Evolutionary conservation across 1,140 invertebrate species (phyloP).

Genomic region (Listronotus bonariensis): DNA sequence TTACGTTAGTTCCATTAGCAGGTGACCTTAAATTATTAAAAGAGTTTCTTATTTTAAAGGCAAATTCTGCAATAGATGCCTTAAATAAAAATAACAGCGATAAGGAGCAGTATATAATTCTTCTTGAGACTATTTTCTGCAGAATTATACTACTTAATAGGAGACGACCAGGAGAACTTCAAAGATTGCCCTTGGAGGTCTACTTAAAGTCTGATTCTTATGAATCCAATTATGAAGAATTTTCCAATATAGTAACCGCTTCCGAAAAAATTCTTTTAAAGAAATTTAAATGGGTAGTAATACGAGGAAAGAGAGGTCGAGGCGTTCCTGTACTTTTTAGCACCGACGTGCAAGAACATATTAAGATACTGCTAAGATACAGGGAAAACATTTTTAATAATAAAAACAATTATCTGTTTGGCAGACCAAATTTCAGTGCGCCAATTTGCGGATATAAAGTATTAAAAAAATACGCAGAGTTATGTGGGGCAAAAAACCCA

Average conservation of each 20-base stretch:
- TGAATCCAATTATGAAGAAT: conserved; percentile 33
- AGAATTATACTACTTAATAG: too few relatives aligned
- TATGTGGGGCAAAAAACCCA: conserved; percentile 45
- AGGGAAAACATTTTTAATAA: conserved; percentile 12
- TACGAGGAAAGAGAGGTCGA: conserved; percentile 33
- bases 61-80: too few relatives aligned
- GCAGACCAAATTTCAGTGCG: conserved; percentile 25
- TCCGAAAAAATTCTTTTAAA: conserved; percentile 35
- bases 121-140: too few relatives aligned
- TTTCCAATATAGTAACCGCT: conserved; percentile 17
- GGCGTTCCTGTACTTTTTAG: conserved; percentile 41
- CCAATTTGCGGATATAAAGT: conserved; percentile 47
- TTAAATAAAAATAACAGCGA: too few relatives aligned
- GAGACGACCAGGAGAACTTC: too few relatives aligned
- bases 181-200: too few relatives aligned
- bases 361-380: conserved; percentile 28
- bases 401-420: conserved; percentile 42
- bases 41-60: conserved; percentile 9
- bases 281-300: conserved; percentile 40
- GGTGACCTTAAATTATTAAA: conserved; percentile 42
- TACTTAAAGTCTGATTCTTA: too few relatives aligned
- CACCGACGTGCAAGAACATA: conserved; percentile 32
- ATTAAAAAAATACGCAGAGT: conserved; percentile 43
- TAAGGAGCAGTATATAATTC: too few relatives aligned
- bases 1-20: conserved; percentile 43